Conservation (phyloP, 2,797 vertebrate genomes). For the Masticophis lateralis region DNA sequence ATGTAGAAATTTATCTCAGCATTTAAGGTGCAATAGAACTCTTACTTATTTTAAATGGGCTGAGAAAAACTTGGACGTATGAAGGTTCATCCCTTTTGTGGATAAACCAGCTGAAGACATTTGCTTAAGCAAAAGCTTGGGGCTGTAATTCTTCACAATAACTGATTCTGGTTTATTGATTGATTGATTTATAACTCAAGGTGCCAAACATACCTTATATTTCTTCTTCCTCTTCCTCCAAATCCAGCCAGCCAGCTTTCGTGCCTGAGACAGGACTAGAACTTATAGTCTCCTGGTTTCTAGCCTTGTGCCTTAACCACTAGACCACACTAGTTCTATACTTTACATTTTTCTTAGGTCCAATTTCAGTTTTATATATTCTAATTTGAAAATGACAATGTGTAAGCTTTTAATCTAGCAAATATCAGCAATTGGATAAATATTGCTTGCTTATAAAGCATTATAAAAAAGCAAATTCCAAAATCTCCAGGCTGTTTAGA, state of each 20-base stretch:
- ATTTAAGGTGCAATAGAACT: not conserved
- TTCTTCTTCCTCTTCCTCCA: not conserved
- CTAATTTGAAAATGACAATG: not conserved
- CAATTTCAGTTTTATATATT: not conserved
- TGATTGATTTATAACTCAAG: not conserved
- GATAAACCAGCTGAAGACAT: not conserved
- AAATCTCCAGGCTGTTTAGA: not conserved
- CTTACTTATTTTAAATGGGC: not conserved
- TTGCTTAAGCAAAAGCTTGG: too few species aligned
- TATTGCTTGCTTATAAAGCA: not conserved
- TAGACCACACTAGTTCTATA: not conserved
- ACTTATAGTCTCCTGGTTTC: not conserved
- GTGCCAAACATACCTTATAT: not conserved
- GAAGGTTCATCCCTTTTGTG: not conserved
- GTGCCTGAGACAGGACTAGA: not conserved
- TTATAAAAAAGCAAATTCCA: not conserved
- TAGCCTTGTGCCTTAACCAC: not conserved
- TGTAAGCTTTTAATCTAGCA: not conserved
- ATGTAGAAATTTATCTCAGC: not conserved
- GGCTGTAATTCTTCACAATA: not conserved
- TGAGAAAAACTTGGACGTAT: not conserved
- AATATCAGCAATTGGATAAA: not conserved
- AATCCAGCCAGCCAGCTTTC: not conserved
- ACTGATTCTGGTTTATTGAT: not conserved
- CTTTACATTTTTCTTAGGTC: not conserved